Percentiles rank a stretch among this genome's conserved stretches.
Conservation (phyloP, 1,140 invertebrate species). For the Drosophila athabasca region DNA sequence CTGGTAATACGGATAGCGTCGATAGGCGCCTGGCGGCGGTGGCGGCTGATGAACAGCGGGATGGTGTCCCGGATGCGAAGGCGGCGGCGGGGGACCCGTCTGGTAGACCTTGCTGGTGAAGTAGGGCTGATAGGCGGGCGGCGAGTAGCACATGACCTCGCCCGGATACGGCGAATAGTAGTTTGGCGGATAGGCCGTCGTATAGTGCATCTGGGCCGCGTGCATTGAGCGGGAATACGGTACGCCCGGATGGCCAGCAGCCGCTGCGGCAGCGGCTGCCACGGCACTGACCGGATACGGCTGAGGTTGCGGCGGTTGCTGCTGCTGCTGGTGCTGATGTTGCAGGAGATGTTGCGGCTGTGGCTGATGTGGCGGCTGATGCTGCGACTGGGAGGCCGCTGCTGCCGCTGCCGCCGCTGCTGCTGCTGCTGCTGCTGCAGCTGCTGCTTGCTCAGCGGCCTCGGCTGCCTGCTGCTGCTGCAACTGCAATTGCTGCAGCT, state of each 20-base stretch:
- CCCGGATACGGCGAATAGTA: slow-evolving; percentile 84
- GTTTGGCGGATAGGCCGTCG: slow-evolving; percentile 85
- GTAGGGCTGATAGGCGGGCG: slow-evolving; percentile 85
- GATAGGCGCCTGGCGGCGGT: slow-evolving; percentile 70
- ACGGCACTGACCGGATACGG: slow-evolving; percentile 84
- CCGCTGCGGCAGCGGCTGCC: slow-evolving; percentile 82
- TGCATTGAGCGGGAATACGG: slow-evolving; percentile 80
- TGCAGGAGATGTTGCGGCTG: slow-evolving; percentile 26
- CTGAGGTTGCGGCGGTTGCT: slow-evolving; percentile 83
- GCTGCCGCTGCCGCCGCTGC: slow-evolving; percentile 56
- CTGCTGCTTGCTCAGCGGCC: slow-evolving; percentile 1
- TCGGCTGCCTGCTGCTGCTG: slow-evolving; percentile 72
- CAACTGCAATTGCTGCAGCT: slow-evolving; percentile 78
- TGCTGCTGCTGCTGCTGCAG: slow-evolving; percentile 50
- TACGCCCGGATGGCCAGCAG: slow-evolving; percentile 83
- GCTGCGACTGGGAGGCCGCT: slow-evolving; percentile 49
- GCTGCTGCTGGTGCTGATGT: slow-evolving; percentile 45
- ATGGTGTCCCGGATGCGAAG: slow-evolving; percentile 63
- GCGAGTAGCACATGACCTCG: slow-evolving; percentile 86
- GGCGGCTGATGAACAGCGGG: slow-evolving; percentile 78
- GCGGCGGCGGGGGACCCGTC: slow-evolving; percentile 79
- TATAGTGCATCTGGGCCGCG: slow-evolving; percentile 82
- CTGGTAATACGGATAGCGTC: slow-evolving; percentile 68
- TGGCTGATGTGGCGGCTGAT: slow-evolving; percentile 68
- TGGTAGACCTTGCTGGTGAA: slow-evolving; percentile 82